Evolutionary conservation across 2,113 vertebrate species (phyloP).

Genomic region (Colaptes auratus): DNA sequence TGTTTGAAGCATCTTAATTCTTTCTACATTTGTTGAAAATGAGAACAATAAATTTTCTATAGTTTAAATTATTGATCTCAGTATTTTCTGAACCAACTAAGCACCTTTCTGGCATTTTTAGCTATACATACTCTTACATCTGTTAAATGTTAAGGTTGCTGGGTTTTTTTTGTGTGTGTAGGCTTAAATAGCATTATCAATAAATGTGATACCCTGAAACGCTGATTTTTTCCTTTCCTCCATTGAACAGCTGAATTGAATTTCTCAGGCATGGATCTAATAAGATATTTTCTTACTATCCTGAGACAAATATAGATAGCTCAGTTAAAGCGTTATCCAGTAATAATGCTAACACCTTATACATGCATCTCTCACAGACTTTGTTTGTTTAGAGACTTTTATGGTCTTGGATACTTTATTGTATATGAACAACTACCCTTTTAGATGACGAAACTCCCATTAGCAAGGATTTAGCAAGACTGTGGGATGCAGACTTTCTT

Average conservation of each 20-base stretch:
- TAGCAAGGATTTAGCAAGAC: constrained; percentile 1
- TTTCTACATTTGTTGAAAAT: neutral
- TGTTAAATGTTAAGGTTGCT: neutral
- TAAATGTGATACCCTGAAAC: neutral
- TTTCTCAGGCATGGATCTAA: neutral
- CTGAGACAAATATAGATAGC: neutral
- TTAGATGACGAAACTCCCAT: neutral
- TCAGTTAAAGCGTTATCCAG: neutral
- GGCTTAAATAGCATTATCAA: neutral
- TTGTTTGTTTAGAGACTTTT: neutral
- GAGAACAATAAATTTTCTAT: neutral
- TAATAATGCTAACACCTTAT: neutral
- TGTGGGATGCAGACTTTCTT: neutral
- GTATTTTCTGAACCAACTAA: neutral
- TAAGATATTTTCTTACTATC: neutral
- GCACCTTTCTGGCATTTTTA: neutral
- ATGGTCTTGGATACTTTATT: constrained; percentile 25
- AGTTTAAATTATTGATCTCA: neutral
- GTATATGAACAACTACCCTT: constrained; percentile 5
- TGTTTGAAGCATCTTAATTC: neutral
- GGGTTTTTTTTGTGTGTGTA: neutral
- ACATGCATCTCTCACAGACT: neutral
- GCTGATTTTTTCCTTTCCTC: neutral
- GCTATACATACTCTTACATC: neutral
- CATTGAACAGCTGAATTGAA: neutral